Base-by-base conservation (phyloP, 2,888 invertebrate species). In the Scotopteryx bipunctaria region DNA sequence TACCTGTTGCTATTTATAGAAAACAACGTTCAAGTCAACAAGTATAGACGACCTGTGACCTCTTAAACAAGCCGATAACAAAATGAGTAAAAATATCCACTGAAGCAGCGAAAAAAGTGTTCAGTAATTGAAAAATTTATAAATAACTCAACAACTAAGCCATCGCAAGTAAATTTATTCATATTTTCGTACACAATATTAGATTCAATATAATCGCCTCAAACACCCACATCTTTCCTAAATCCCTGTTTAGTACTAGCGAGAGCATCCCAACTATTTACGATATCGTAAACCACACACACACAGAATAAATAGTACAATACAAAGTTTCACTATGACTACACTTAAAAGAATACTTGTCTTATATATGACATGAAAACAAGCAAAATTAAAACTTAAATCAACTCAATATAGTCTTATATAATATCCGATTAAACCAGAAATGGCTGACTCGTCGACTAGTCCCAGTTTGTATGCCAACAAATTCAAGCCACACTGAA, bases 231-330 rank as follows among this genome's bases (percentile, higher is more conserved):
- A 13, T 27, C n/a, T 33, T 19, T 17, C 19, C 8, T 13, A 35
- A 27, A 19, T 19, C 13, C 33, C 17, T 38, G 13, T 38, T 46
- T 13, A 32, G 38, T 35, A 36, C 35, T 41, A 14, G 41, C 29
- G 9, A 9, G 41, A 13, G 33, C 32, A 40, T 40, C 38, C 38
- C 38, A 40, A 53, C 40, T 56, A 59, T 56, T 56, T 59, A 59
- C 45, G 59, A 56, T 48, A 56, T 50, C 53, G 31, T 59, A 54
- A 56, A 55, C 46, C 45, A 41, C 49, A 23, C 29, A 31, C 6
- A 29, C 35, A 17, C n/a, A 27, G 17, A 36, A 25, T 16, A 33
- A 6, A 9, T 21, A 25, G 15, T 27, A 19, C n/a, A 6, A 8
- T 0, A 15, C 9, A 14, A 19, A 29, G 36, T 27, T 36, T 45